phyloP scores from a whole-genome alignment of 2,888 invertebrate genomes.

The Pinctada fucata region DNA sequence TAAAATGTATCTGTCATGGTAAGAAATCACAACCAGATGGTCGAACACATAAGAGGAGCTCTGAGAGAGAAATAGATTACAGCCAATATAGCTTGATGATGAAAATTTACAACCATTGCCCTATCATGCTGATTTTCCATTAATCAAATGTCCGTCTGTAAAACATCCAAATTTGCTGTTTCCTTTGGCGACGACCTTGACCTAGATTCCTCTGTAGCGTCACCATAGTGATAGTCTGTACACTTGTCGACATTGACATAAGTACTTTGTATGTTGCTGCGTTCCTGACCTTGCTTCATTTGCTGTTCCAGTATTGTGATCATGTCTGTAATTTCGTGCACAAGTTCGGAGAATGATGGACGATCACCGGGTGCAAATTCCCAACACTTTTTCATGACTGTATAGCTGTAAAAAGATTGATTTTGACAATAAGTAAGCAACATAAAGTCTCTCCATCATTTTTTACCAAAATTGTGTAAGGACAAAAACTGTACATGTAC shows the following conservation, averaged over 20 bases:
- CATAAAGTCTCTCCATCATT: too few relatives aligned
- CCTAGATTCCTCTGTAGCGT: conserved; percentile 20
- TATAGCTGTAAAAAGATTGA: conserved; percentile 54
- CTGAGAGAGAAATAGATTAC: too few relatives aligned
- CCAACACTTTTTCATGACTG: conserved; percentile 69
- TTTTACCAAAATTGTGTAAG: too few relatives aligned
- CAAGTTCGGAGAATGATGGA: conserved; percentile 62
- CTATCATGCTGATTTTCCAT: too few relatives aligned
- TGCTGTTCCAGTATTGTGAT: conserved; percentile 63
- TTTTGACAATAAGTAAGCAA: too few relatives aligned
- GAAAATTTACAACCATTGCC: too few relatives aligned
- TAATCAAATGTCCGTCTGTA: too few relatives aligned
- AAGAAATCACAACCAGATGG: too few relatives aligned
- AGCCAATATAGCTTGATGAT: too few relatives aligned
- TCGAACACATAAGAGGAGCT: too few relatives aligned
- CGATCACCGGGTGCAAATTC: conserved; percentile 55
- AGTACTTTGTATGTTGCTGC: conserved; percentile 63
- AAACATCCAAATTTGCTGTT: neutral
- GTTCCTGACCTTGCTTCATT: conserved; percentile 61
- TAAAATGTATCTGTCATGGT: too few relatives aligned
- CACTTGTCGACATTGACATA: conserved; percentile 63
- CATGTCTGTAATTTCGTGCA: conserved; percentile 61
- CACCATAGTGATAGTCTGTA: conserved; percentile 56
- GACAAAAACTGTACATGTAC: too few relatives aligned
- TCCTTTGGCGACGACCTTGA: neutral